Conservation (phyloP, 2,113 vertebrate species). For the Zapus hudsonius region DNA sequence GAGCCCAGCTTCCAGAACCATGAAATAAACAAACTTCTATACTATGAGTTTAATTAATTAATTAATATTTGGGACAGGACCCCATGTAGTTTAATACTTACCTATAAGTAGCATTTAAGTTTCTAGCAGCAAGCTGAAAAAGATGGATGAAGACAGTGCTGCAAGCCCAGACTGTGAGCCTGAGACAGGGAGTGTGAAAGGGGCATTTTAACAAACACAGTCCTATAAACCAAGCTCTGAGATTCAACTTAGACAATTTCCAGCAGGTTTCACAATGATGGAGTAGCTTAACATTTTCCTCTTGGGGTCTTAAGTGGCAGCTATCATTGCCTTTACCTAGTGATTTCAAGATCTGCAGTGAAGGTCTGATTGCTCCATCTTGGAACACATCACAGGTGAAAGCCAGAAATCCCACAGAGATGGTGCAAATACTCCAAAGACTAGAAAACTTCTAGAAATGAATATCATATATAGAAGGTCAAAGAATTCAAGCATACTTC, state of each 20-base stretch:
- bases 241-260: slow-evolving; percentile 9
- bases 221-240: not conserved
- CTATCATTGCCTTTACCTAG: not conserved
- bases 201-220: not conserved
- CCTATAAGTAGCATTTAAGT: not conserved
- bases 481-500: not conserved
- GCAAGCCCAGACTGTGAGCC: not conserved
- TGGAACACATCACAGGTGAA: slow-evolving; percentile 8
- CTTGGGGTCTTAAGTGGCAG: not conserved
- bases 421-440: not conserved
- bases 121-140: not conserved
- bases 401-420: not conserved
- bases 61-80: not conserved
- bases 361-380: not conserved
- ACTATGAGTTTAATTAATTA: too few species aligned
- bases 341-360: slow-evolving; percentile 53
- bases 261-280: slow-evolving; percentile 18
- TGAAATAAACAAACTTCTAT: not conserved
- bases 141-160: fast-evolving
- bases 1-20: not conserved
- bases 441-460: not conserved
- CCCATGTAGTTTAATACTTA: not conserved
- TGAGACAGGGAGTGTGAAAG: not conserved
- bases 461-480: not conserved
- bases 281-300: slow-evolving; percentile 36